Percentiles rank a stretch among this genome's conserved stretches.
These are phyloP conservation scores for Ctenodactylus gundi DNA, from an alignment of 2,113 vertebrate species.

Conservation along the genomic window DNA sequence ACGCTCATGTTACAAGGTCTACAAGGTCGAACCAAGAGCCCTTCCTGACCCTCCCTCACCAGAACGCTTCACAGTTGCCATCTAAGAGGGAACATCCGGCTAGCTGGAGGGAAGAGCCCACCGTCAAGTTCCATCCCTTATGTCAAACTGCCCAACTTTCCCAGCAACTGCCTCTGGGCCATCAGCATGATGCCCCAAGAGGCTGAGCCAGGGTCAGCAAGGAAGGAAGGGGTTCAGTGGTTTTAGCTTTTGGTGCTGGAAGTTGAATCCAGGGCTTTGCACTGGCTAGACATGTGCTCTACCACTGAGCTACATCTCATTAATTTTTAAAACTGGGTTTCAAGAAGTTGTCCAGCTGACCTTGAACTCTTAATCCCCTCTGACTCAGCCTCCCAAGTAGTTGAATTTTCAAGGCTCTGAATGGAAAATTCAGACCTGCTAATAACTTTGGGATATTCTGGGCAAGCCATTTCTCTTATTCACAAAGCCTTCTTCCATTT, in stretches of 20 bases:
- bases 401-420: background rate
- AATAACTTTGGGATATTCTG: background rate
- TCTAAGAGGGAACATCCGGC: slow-evolving; percentile 20
- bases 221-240: background rate
- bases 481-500: slow-evolving; percentile 5
- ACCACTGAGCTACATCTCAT: background rate
- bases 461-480: slow-evolving; percentile 11
- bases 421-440: slow-evolving; percentile 16
- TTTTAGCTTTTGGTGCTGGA: background rate
- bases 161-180: background rate
- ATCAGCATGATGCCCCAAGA: background rate
- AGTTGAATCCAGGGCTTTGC: background rate
- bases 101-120: background rate
- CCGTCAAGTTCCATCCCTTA: background rate
- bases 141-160: background rate
- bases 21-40: background rate
- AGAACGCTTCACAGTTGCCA: slow-evolving; percentile 7
- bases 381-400: background rate
- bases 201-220: background rate
- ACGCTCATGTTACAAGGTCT: slow-evolving; percentile 5
- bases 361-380: background rate
- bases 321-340: background rate
- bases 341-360: background rate
- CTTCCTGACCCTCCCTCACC: slow-evolving; percentile 21
- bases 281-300: background rate